Base-by-base conservation (phyloP, 2,113 vertebrate genomes). In the Thunnus maccoyii region DNA sequence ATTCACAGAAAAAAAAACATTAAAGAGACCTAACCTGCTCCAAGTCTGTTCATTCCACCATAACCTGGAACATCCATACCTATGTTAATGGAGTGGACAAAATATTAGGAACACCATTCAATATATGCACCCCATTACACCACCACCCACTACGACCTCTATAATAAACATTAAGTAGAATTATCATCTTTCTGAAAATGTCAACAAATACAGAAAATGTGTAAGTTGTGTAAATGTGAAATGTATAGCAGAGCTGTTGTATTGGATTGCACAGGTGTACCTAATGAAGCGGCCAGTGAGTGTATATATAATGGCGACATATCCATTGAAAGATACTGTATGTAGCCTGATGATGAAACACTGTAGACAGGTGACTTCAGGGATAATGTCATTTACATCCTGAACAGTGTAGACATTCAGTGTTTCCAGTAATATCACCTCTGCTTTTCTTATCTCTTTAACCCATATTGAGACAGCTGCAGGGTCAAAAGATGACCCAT, bases 11-110 rank as follows among this genome's bases (percentile, higher is more conserved):
- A 13, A 44, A 18, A 14, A 20, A 72, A 20, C 4, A 58, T 18
- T n/a, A 16, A 25, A 44, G n/a, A 71, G 36, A 41, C 0, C 64
- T 64, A 70, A 91, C 90, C 90, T 86, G 97, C 97, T 92, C 96
- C 96, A 93, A 97, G 96, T 93, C 97, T 95, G 90, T 94, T 98
- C 96, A 99, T 96, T 83, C 96, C 96, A 76, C 97, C 96, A 90
- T 95, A 99, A 78, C 96, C 95, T 82, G 96, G 95, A 69, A 95
- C 71, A 54, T 99, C 98, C 95, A 99, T 96, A 88, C 96, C 98
- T 96, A 63, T 68, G 48, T 8, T 68, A 17, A 30, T 13, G 3
- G 20, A 56, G 27, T 30, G 27, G 27, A 30, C 27, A 30, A 30
- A 30, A 30, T 30, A 30, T 30, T 30, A 3, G 4, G 27, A 30